phyloP scores from a whole-genome alignment of 2,113 vertebrate species.

The Mustelus asterias region DNA sequence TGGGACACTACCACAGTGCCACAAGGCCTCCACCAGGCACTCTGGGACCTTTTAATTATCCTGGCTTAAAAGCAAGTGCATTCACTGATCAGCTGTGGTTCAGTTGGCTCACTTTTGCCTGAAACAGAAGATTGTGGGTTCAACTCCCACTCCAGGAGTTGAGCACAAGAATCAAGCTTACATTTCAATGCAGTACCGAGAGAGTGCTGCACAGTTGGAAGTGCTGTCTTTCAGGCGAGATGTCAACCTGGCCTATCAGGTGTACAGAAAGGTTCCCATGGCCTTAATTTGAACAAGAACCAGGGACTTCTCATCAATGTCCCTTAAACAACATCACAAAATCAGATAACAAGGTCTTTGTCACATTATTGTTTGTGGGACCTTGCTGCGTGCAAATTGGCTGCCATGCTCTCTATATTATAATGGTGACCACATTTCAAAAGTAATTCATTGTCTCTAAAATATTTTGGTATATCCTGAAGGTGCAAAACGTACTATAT shows the following conservation, averaged over 20 bases:
- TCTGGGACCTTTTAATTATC: not conserved
- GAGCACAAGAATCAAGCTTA: not conserved
- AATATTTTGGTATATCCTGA: not conserved
- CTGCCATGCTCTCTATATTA: not conserved
- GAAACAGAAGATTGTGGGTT: not conserved
- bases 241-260: not conserved
- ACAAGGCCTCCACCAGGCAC: too few species aligned
- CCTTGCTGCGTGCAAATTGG: not conserved
- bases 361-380: not conserved
- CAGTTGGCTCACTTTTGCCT: too few species aligned
- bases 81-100: not conserved
- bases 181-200: not conserved
- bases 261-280: not conserved
- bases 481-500: not conserved
- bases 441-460: not conserved
- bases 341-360: not conserved
- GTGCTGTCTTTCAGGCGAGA: not conserved
- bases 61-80: not conserved
- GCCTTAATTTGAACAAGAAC: not conserved
- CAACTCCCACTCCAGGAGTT: not conserved
- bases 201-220: not conserved
- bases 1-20: too few species aligned
- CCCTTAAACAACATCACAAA: not conserved
- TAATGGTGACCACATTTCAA: not conserved
- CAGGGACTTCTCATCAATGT: not conserved